phyloP scores from a whole-genome alignment of 2,888 invertebrate genomes.

The Agriopis leucophaearia region DNA sequence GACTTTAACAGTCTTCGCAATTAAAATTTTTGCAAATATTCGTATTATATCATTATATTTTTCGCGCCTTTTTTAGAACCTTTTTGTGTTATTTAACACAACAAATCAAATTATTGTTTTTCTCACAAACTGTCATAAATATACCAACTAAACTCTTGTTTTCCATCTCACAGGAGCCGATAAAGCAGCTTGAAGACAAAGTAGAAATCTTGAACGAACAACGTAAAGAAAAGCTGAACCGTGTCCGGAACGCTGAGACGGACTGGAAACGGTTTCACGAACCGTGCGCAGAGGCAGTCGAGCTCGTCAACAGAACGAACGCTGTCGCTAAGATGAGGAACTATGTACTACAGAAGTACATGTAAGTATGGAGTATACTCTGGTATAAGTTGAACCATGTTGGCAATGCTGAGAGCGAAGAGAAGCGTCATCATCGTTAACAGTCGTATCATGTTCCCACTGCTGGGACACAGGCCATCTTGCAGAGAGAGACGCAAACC shows the following conservation, averaged over 20 bases:
- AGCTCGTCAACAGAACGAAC: slow-evolving; percentile 93
- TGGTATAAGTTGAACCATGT: not conserved
- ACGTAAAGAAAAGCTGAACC: slow-evolving; percentile 93
- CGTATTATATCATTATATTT: no score
- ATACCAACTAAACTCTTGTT: not conserved
- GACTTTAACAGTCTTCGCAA: no score
- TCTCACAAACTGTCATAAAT: no score
- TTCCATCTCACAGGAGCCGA: slow-evolving; percentile 87
- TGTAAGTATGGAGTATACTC: slow-evolving; percentile 81
- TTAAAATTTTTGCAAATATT: no score
- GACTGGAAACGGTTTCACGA: slow-evolving; percentile 92
- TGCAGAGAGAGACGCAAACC: no score
- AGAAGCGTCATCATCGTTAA: no score
- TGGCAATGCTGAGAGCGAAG: no score
- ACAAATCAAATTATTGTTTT: no score
- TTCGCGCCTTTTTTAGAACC: no score
- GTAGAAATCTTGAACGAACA: slow-evolving; percentile 91
- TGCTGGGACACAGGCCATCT: no score
- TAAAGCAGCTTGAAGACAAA: slow-evolving; percentile 90
- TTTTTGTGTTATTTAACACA: no score
- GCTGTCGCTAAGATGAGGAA: slow-evolving; percentile 89
- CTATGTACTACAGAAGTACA: slow-evolving; percentile 89
- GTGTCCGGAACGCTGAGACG: slow-evolving; percentile 92
- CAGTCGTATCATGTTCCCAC: no score
- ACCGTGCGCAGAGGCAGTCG: slow-evolving; percentile 92